phyloP scores from a whole-genome alignment of 2,797 vertebrate genomes.

The Peromyscus attwateri region DNA sequence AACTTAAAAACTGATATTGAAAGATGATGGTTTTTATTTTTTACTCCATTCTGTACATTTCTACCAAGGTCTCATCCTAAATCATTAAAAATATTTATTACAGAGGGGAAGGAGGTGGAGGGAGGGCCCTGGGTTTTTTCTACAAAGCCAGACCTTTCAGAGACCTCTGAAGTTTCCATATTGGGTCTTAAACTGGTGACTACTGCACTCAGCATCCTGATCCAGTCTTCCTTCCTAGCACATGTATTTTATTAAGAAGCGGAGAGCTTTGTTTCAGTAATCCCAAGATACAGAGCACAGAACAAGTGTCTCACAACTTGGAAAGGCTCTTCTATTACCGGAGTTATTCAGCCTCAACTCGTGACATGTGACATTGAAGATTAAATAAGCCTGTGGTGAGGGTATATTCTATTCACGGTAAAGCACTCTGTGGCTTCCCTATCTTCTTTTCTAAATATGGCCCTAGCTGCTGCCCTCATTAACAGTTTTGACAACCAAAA shows the following conservation, averaged over 20 bases:
- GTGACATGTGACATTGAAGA: background rate
- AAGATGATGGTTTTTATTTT: background rate
- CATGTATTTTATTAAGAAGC: background rate
- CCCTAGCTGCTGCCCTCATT: background rate
- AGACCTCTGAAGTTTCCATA: background rate
- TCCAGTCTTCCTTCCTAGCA: background rate
- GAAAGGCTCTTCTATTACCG: background rate
- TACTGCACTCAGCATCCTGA: background rate
- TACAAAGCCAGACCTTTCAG: background rate
- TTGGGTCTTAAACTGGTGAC: background rate
- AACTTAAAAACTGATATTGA: background rate
- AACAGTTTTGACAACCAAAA: background rate
- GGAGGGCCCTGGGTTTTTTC: background rate
- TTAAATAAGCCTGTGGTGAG: background rate
- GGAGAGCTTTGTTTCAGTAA: background rate
- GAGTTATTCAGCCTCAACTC: background rate
- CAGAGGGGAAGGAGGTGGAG: background rate
- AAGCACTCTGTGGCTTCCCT: background rate
- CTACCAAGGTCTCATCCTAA: background rate
- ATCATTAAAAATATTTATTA: conserved; percentile 10
- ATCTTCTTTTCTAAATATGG: background rate
- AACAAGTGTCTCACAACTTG: background rate
- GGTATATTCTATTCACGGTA: background rate
- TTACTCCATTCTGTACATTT: background rate
- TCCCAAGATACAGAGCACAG: background rate